A percentile compares a stretch with the other conserved stretches of the same genome.
Conservation (phyloP, 2,888 invertebrate species). For the Drosophila ezoana region DNA sequence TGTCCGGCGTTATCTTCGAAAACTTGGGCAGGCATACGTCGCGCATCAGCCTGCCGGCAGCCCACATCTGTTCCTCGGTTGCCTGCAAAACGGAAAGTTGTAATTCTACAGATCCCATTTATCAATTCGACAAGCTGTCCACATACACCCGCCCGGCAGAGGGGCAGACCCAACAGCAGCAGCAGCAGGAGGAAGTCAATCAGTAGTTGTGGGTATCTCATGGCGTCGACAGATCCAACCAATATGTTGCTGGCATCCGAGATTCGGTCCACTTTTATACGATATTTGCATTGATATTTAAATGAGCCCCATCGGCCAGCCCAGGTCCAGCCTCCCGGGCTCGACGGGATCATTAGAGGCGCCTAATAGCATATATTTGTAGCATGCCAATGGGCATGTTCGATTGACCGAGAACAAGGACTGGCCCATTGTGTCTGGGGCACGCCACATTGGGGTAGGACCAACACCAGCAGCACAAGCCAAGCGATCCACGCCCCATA, state of each 20-base stretch:
- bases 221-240: conserved; percentile 7
- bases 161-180: conserved; percentile 23
- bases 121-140: too few species aligned
- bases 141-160: conserved; percentile 39
- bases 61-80: conserved; percentile 87
- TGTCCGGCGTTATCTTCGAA: conserved; percentile 76
- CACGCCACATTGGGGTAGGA: conserved; percentile 38
- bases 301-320: conserved; percentile 2
- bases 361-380: conserved; percentile 26
- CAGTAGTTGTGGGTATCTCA: conserved; percentile 27
- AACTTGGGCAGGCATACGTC: conserved; percentile 89
- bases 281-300: conserved; percentile 11
- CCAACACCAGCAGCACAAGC: background rate
- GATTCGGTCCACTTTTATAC: conserved; percentile 27
- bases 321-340: conserved; percentile 4
- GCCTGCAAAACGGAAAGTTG: conserved; percentile 60
- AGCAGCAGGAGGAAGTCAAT: conserved; percentile 11
- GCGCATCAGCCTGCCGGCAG: conserved; percentile 87
- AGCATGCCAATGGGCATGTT: conserved; percentile 6
- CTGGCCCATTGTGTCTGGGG: conserved; percentile 22
- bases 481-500: conserved; percentile 5
- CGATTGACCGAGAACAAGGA: conserved; percentile 9
- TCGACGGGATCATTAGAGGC: conserved; percentile 1
- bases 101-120: too few species aligned
- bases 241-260: conserved; percentile 3